Evolutionary conservation across 2,113 vertebrate genomes (phyloP), one percentile per base, ranked within the genome.

Genomic region (Nesogale talazaci): DNA sequence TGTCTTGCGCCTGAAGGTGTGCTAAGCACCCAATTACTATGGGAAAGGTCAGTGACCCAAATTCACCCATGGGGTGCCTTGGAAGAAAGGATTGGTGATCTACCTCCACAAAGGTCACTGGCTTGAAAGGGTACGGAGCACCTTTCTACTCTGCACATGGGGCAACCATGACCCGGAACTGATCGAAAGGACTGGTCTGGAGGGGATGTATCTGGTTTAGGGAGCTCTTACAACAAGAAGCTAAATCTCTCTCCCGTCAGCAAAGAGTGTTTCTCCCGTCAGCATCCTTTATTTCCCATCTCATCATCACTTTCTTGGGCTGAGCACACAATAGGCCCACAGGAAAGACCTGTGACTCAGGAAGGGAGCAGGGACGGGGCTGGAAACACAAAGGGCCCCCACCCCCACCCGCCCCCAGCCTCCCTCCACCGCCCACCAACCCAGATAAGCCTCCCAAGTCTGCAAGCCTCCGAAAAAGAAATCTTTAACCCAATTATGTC

Each of bases 401-500:
- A 57, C 69, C 34, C 80, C 52, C 65, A 12, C n/a, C 46, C 9
- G 46, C 46, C 46, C 46, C 10, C 46, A 52, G 46, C 46, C 46
- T 52, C 46, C 46, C 14, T 52, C 46, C 46, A 52, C 46, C 46
- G 14, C 46, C 46, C 46, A 52, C 46, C 63, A 34, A 56, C 86
- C 65, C 79, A 52, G n/a, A 81, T 27, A 79, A 92, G 56, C 38
- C 57, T 75, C 69, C 69, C 80, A 79, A 57, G 75, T 72, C 95
- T 69, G 91, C 38, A 0, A 90, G 88, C 25, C 57, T 95, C 77
- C 77, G 65, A 92, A 95, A 83, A 86, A 88, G 87, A 97, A 95
- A 95, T 97, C 72, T 97, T 96, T 93, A 89, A 97, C 96, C 95
- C 97, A 97, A 97, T 97, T 96, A 93, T 90, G 95, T 94, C 83